A percentile compares a stretch with the other conserved stretches of the same genome.
phyloP scores from a whole-genome alignment of 1,140 invertebrate species.

The Penaeus japonicus region DNA sequence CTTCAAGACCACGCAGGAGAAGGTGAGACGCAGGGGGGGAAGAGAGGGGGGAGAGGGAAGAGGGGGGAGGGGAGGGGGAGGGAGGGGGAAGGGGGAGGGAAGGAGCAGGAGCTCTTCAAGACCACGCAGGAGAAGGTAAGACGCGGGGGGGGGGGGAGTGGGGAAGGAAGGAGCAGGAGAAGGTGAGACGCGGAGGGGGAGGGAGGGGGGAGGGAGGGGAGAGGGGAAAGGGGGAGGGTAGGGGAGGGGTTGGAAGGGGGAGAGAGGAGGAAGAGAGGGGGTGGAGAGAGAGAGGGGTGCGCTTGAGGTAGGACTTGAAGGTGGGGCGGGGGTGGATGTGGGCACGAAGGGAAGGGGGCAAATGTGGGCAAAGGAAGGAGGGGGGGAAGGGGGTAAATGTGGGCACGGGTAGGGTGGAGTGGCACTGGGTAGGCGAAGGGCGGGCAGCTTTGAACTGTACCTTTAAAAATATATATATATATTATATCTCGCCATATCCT shows the following conservation, averaged over 20 bases:
- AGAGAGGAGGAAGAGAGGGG: background rate
- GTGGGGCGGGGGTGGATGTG: background rate
- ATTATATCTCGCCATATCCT: too few relatives aligned
- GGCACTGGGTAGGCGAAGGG: too few relatives aligned
- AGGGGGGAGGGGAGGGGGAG: too few relatives aligned
- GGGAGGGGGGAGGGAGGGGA: background rate
- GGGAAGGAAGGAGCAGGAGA: background rate
- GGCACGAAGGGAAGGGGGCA: background rate
- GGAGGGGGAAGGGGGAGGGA: too few relatives aligned
- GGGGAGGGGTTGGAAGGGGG: too few relatives aligned
- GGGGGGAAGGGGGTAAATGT: background rate
- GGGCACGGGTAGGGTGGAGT: too few relatives aligned
- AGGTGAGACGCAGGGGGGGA: background rate
- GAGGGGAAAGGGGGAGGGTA: too few relatives aligned
- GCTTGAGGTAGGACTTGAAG: background rate
- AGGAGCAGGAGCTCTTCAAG: constrained; percentile 27
- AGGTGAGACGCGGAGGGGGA: too few relatives aligned
- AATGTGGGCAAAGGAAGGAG: background rate
- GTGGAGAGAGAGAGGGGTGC: background rate
- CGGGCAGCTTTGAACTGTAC: too few relatives aligned
- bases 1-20: too few relatives aligned
- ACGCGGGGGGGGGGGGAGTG: constrained; percentile 1
- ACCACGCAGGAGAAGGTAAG: constrained; percentile 40
- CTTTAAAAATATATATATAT: background rate
- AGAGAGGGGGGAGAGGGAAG: too few relatives aligned